Evolutionary conservation across 1,140 invertebrate species (phyloP).

Genomic region (Procambarus clarkii): DNA sequence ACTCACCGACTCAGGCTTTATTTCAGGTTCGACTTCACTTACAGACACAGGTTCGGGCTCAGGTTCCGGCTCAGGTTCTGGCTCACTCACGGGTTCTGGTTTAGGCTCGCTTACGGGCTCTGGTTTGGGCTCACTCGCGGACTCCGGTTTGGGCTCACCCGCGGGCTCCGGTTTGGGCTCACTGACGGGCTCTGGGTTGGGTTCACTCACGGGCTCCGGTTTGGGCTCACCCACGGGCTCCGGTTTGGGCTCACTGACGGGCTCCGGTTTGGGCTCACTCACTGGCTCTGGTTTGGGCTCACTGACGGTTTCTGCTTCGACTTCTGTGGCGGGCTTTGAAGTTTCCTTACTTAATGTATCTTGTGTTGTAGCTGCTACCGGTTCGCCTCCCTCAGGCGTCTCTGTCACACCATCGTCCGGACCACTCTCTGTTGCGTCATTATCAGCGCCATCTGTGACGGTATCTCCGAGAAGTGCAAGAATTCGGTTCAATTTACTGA

Average conservation of each 20-base stretch:
- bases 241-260: background rate
- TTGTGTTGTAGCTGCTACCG: too few species aligned
- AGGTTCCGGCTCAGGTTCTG: background rate
- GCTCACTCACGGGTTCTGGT: background rate
- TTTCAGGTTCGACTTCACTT: background rate
- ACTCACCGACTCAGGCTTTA: background rate
- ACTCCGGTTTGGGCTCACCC: background rate
- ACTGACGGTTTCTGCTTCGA: background rate
- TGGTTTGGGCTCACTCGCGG: background rate
- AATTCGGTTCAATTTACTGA: conserved; percentile 18
- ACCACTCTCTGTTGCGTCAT: background rate
- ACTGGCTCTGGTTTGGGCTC: background rate
- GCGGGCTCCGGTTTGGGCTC: background rate
- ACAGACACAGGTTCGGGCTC: background rate
- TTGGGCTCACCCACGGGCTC: background rate
- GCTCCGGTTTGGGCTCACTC: background rate
- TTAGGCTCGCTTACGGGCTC: background rate
- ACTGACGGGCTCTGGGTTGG: background rate
- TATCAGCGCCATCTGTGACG: background rate
- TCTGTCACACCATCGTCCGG: background rate
- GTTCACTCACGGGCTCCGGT: background rate
- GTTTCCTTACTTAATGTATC: too few species aligned
- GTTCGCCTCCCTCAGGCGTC: background rate
- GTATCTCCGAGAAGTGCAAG: conserved; percentile 6
- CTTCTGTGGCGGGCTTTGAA: background rate